Percentiles rank a stretch among this genome's conserved stretches.
Conservation (phyloP, 1,140 invertebrate species). For the Marisa cornuarietis region DNA sequence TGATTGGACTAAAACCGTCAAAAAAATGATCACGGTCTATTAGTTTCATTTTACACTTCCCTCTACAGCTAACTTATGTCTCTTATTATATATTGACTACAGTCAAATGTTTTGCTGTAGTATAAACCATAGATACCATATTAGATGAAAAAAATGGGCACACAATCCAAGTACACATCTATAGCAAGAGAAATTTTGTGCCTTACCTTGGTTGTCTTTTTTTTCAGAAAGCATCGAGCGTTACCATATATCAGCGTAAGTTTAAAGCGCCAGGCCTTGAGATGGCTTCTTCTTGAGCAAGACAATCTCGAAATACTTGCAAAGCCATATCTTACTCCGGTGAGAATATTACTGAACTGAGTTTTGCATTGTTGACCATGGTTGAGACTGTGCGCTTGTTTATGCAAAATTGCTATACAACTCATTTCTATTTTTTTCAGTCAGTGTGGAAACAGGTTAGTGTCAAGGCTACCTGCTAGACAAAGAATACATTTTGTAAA, state of each 20-base stretch:
- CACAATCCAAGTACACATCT: too few species aligned
- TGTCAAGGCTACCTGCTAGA: not conserved
- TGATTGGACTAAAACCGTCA: too few species aligned
- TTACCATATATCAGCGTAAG: constrained; percentile 12
- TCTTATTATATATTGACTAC: too few species aligned
- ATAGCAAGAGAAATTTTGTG: too few species aligned
- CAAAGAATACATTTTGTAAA: not conserved
- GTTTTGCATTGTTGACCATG: not conserved
- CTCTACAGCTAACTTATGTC: too few species aligned
- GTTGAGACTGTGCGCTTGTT: not conserved
- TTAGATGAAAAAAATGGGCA: too few species aligned
- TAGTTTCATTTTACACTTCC: too few species aligned
- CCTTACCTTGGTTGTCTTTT: not conserved
- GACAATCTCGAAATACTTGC: constrained; percentile 14
- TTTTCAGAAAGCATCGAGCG: constrained; percentile 7
- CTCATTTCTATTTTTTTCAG: not conserved
- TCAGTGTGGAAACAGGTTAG: not conserved
- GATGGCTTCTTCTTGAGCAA: constrained; percentile 19
- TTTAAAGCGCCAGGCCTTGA: constrained; percentile 8
- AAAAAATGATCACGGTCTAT: too few species aligned
- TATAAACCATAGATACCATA: too few species aligned
- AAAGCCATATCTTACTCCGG: constrained; percentile 11
- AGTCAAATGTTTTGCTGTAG: too few species aligned
- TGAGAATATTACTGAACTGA: not conserved
- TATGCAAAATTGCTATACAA: not conserved